phyloP scores from a whole-genome alignment of 2,888 invertebrate genomes.

The Eutolmus rufibarbis region DNA sequence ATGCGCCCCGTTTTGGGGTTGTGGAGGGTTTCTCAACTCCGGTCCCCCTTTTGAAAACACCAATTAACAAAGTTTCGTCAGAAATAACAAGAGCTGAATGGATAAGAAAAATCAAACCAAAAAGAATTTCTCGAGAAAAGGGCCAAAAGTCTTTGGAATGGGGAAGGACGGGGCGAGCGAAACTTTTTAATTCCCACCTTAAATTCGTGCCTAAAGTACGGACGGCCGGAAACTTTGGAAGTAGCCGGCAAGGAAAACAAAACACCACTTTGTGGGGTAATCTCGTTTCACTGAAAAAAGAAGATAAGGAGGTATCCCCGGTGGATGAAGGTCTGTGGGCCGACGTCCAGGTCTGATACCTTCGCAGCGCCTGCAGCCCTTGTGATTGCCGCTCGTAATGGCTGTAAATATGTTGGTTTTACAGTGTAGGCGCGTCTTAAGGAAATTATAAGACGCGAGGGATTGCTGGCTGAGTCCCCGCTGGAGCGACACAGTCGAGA shows the following conservation, averaged over 20 bases:
- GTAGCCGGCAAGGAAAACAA: conserved; percentile 30
- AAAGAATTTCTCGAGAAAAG: background rate
- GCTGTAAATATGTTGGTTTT: conserved; percentile 44
- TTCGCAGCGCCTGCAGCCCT: background rate
- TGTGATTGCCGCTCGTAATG: conserved; percentile 36
- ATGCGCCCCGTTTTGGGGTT: background rate
- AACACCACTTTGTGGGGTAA: conserved; percentile 41
- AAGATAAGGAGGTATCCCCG: conserved; percentile 40
- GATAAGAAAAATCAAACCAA: conserved; percentile 33
- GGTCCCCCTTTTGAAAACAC: conserved; percentile 38
- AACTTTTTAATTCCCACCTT: conserved; percentile 40
- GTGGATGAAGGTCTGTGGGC: background rate
- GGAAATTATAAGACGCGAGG: conserved; percentile 38
- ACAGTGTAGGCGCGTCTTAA: conserved; percentile 42
- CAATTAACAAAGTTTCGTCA: conserved; percentile 45
- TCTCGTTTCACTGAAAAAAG: conserved; percentile 44
- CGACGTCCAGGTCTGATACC: conserved; percentile 1
- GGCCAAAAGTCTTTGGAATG: background rate
- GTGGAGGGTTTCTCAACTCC: background rate
- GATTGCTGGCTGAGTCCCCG: background rate
- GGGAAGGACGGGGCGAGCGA: background rate
- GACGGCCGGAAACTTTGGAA: background rate
- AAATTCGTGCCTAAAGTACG: conserved; percentile 19
- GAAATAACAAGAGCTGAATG: conserved; percentile 40
- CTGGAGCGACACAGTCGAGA: background rate